Evolutionary conservation across 35 echinoderm and acorn worm genomes (phyloP).

Genomic region (Eucidaris tribuloides): DNA sequence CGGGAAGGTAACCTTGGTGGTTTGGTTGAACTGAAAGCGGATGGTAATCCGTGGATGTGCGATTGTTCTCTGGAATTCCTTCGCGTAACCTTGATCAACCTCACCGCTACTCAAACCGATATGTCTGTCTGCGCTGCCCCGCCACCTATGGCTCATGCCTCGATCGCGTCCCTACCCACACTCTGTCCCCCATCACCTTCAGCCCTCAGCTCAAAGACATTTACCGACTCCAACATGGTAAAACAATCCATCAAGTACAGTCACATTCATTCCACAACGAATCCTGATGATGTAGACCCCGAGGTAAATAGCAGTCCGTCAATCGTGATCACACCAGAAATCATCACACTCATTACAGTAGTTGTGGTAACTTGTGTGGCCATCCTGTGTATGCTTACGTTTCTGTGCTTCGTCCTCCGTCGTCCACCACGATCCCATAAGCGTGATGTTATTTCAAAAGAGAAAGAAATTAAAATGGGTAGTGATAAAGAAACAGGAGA

Average conservation of each 20-base stretch:
- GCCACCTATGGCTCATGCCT: background rate
- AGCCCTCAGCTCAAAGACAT: background rate
- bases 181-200: background rate
- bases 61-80: background rate
- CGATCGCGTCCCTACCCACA: background rate
- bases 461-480: background rate
- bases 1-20: background rate
- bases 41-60: background rate
- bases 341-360: background rate
- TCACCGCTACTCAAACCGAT: background rate
- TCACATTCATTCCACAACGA: background rate
- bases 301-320: background rate
- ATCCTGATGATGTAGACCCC: background rate
- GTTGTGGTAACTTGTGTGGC: background rate
- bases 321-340: background rate
- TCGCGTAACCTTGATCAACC: background rate
- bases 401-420: background rate
- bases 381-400: background rate
- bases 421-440: too few relatives aligned
- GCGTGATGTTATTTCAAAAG: background rate
- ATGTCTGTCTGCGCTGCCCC: background rate
- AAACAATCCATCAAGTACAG: too few relatives aligned
- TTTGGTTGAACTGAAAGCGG: background rate
- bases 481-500: background rate
- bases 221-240: too few relatives aligned